A percentile compares a stretch with the other conserved stretches of the same genome.
Evolutionary conservation across 2,797 vertebrate genomes (phyloP).

Genomic region (Morus bassanus): DNA sequence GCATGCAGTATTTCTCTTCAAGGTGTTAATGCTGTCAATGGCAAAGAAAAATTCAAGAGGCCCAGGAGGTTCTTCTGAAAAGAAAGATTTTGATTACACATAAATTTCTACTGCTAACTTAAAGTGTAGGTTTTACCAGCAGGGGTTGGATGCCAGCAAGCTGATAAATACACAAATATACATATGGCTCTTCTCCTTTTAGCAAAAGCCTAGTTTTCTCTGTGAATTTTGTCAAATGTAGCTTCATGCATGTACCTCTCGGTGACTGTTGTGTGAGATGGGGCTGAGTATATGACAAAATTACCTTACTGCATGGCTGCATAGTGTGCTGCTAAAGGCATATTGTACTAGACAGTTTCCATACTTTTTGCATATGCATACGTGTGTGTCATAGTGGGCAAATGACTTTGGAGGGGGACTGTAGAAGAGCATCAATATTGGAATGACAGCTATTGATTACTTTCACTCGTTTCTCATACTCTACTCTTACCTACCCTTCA

Average conservation of each 20-base stretch:
- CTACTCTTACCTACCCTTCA: background rate
- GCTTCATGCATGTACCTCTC: background rate
- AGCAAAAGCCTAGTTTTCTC: background rate
- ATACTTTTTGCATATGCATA: background rate
- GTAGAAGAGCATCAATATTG: background rate
- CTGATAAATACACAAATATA: background rate
- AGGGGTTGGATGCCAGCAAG: background rate
- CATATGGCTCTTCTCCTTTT: background rate
- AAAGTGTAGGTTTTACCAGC: background rate
- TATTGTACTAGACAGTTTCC: background rate
- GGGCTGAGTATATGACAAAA: background rate
- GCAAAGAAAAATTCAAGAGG: background rate
- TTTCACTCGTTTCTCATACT: background rate
- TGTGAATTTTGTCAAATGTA: background rate
- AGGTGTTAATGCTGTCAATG: background rate
- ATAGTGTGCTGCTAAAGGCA: background rate
- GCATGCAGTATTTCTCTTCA: background rate
- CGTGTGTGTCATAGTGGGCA: background rate
- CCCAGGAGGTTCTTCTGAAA: background rate
- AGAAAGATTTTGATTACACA: background rate
- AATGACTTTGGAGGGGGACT: background rate
- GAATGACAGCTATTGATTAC: background rate
- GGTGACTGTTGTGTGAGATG: background rate
- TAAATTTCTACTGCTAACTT: background rate
- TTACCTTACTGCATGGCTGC: background rate